Conservation (phyloP, 2,888 invertebrate species). For the Pachycephus smyrnensis region DNA sequence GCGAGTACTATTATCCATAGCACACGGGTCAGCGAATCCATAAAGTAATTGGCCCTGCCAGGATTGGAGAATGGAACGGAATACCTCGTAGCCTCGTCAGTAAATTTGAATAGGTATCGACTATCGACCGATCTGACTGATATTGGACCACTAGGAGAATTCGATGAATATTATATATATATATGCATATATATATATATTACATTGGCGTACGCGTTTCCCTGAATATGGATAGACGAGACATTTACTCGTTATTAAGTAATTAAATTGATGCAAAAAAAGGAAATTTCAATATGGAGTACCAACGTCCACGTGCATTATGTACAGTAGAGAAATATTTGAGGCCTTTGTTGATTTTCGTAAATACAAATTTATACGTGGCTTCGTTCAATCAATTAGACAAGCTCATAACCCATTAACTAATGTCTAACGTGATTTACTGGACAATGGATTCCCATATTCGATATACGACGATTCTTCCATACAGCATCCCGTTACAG, state of each 20-base stretch:
- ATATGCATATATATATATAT: not conserved
- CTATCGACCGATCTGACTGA: conserved; percentile 3
- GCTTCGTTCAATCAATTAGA: too few species aligned
- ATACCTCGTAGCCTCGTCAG: not conserved
- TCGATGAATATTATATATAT: not conserved
- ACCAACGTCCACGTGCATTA: not conserved
- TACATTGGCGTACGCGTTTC: not conserved
- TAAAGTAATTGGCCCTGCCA: conserved; percentile 7
- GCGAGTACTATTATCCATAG: not conserved
- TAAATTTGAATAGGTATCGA: conserved; percentile 12
- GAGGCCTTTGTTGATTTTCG: not conserved
- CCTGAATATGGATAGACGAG: too few species aligned
- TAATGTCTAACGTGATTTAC: not conserved
- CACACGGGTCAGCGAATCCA: conserved; percentile 9
- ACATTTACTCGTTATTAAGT: not conserved
- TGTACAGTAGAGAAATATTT: not conserved
- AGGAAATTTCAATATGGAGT: not conserved
- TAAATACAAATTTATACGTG: not conserved
- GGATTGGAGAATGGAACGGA: not conserved
- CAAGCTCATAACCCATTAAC: too few species aligned
- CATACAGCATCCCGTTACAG: not conserved
- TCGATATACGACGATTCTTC: not conserved
- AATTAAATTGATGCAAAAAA: not conserved
- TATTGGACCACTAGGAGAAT: not conserved
- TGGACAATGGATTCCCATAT: not conserved